Conservation (phyloP, 2,888 invertebrate genomes). For the Tholera decimalis region DNA sequence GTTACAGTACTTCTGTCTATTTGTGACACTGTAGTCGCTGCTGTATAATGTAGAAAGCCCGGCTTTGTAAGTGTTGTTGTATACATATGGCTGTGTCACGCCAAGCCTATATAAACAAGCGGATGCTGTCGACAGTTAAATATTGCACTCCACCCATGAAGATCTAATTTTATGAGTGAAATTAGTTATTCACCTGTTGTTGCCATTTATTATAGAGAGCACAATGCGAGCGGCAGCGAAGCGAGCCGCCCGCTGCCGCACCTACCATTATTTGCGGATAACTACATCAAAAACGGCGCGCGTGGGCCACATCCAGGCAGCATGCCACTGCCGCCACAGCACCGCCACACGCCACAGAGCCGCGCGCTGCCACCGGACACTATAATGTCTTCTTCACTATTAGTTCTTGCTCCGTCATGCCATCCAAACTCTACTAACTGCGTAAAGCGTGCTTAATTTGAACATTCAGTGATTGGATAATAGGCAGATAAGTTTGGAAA, state of each 20-base stretch:
- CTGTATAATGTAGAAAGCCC: constrained; percentile 41
- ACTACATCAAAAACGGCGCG: constrained; percentile 76
- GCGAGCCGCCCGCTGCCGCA: constrained; percentile 79
- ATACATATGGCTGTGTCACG: constrained; percentile 73
- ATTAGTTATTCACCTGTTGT: constrained; percentile 91
- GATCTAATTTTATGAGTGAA: constrained; percentile 90
- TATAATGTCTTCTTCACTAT: constrained; percentile 61
- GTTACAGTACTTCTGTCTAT: constrained; percentile 32
- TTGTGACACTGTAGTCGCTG: constrained; percentile 28
- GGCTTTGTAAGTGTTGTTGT: constrained; percentile 4
- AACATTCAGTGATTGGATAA: constrained; percentile 81
- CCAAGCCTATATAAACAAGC: constrained; percentile 77
- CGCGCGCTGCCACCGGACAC: constrained; percentile 13
- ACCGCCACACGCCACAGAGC: constrained; percentile 17
- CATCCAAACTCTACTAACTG: constrained; percentile 74
- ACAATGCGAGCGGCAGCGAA: constrained; percentile 85
- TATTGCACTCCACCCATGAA: constrained; percentile 90
- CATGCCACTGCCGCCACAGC: constrained; percentile 20
- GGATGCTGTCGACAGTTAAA: constrained; percentile 87
- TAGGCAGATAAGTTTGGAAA: constrained; percentile 76
- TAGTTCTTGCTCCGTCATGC: constrained; percentile 71
- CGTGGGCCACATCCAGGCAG: constrained; percentile 41
- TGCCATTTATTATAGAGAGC: constrained; percentile 89
- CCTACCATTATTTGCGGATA: constrained; percentile 85
- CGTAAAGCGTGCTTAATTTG: constrained; percentile 82